phyloP scores from a whole-genome alignment of 2,113 vertebrate species.

The Protobothrops mucrosquamatus region DNA sequence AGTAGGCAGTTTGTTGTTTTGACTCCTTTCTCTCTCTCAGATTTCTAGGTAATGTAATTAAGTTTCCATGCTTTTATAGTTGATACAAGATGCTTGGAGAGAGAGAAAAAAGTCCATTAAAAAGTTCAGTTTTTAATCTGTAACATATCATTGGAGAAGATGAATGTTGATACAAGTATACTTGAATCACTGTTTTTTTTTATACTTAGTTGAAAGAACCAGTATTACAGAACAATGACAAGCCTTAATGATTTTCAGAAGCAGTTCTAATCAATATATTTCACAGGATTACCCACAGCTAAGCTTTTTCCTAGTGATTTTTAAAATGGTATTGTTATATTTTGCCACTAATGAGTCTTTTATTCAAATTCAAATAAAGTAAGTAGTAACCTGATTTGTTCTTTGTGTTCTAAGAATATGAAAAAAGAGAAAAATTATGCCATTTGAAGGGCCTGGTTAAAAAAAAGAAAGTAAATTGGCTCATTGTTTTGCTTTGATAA shows the following conservation, averaged over 20 bases:
- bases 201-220: not conserved
- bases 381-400: constrained; percentile 25
- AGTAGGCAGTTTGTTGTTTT: constrained; percentile 1
- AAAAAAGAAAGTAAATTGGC: constrained; percentile 1
- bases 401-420: not conserved
- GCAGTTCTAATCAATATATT: constrained; percentile 7
- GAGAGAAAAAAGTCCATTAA: constrained; percentile 15
- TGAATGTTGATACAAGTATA: constrained; percentile 50
- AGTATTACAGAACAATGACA: constrained; percentile 20
- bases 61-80: not conserved
- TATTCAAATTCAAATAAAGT: constrained; percentile 14
- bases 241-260: constrained; percentile 46
- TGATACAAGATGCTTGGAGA: constrained; percentile 31
- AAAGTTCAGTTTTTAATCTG: not conserved
- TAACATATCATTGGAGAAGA: constrained; percentile 52
- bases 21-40: not conserved
- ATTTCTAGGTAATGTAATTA: constrained; percentile 18
- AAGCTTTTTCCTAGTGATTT: constrained; percentile 42
- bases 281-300: constrained; percentile 41
- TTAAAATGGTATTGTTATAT: constrained; percentile 48
- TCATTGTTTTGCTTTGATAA: not conserved
- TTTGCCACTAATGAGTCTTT: constrained; percentile 26
- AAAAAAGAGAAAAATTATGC: not conserved
- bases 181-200: constrained; percentile 13
- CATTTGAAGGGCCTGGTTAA: not conserved